These are phyloP conservation scores for Cebus imitator DNA, from an alignment of 2,113 vertebrate species.

Conservation along the genomic window DNA sequence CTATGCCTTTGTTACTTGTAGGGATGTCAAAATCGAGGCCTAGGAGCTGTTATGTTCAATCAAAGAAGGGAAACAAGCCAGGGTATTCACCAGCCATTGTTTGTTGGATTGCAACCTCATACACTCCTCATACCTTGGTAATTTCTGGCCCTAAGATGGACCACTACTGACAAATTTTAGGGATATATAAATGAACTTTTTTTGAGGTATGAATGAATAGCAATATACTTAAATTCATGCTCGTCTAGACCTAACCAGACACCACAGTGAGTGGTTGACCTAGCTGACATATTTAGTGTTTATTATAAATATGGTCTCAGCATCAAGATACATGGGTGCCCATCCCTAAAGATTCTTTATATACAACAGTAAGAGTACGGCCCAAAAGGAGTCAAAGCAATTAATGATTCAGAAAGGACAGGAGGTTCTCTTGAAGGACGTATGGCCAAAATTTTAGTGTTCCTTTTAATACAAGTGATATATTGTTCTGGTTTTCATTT, in stretches of 20 bases:
- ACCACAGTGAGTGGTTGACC: neutral
- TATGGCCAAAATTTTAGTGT: neutral
- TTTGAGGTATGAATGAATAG: neutral
- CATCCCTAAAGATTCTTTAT: neutral
- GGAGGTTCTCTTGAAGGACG: neutral
- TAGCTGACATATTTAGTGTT: neutral
- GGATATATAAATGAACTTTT: neutral
- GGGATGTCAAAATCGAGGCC: neutral
- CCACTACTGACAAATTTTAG: neutral
- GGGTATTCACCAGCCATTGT: neutral
- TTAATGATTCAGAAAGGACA: neutral
- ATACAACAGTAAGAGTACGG: neutral
- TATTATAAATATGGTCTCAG: neutral
- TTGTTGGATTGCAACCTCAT: neutral
- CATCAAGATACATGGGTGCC: neutral
- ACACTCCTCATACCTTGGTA: neutral
- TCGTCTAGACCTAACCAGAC: neutral
- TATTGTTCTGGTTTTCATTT: neutral
- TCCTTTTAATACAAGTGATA: neutral
- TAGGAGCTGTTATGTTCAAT: neutral
- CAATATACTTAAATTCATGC: neutral
- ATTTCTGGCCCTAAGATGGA: neutral
- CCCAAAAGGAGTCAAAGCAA: neutral
- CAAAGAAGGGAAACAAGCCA: neutral
- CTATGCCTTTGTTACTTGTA: neutral